Percentiles rank a stretch among this genome's conserved stretches.
phyloP scores from a whole-genome alignment of 1,140 invertebrate genomes.

The Sweltsa coloradensis region DNA sequence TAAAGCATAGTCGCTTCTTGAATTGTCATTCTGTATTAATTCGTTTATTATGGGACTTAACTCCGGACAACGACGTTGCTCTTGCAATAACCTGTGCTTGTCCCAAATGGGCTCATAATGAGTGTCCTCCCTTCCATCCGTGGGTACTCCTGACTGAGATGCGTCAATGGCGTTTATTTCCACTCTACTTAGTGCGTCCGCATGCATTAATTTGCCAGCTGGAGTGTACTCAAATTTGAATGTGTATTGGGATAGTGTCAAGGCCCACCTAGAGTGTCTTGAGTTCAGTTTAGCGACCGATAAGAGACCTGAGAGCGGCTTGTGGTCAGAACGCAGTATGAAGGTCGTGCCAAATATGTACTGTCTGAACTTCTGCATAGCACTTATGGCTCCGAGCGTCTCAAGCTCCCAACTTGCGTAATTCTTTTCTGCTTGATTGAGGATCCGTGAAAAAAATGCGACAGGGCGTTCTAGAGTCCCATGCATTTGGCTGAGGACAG shows the following conservation, averaged over 20 bases:
- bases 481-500: slow-evolving; percentile 19
- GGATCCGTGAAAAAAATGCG: slow-evolving; percentile 27
- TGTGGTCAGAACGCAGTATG: slow-evolving; percentile 14
- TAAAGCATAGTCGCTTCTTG: no score
- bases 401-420: slow-evolving; percentile 25
- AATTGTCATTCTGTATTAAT: no score
- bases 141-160: no score
- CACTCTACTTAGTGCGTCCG: slow-evolving; percentile 16
- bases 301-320: slow-evolving; percentile 15
- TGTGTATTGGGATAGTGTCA: slow-evolving; percentile 17
- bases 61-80: no score
- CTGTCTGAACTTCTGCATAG: background rate
- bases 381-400: background rate
- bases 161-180: slow-evolving; percentile 8
- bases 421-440: slow-evolving; percentile 26
- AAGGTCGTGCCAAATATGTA: slow-evolving; percentile 16
- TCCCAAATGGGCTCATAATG: no score
- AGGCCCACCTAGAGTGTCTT: slow-evolving; percentile 13
- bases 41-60: no score
- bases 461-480: slow-evolving; percentile 14
- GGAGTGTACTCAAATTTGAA: slow-evolving; percentile 19
- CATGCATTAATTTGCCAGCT: slow-evolving; percentile 20
- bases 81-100: no score
- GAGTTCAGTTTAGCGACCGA: slow-evolving; percentile 15
- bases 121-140: no score